These are phyloP conservation scores for Phenganax marumi DNA, from an alignment of 92 coral and sea anemone genomes.

Conservation along the genomic window DNA sequence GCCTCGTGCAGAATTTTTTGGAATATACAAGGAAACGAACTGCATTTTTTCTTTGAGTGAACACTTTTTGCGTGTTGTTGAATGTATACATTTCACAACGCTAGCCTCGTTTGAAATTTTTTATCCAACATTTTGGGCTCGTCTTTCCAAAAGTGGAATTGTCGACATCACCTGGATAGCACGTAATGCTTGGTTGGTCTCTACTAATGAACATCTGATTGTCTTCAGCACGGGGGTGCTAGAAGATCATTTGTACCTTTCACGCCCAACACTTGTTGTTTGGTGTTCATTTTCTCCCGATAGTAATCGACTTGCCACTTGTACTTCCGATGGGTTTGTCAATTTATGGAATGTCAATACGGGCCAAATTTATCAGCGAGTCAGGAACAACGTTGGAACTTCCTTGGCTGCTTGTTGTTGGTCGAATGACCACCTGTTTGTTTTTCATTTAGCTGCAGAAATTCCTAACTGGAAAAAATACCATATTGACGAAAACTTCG, in stretches of 20 bases:
- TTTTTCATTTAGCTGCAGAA: too few relatives aligned
- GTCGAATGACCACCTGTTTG: too few relatives aligned
- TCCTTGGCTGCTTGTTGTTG: too few relatives aligned
- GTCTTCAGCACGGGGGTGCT: not conserved
- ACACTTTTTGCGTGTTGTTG: not conserved
- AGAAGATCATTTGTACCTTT: not conserved
- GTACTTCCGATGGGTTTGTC: slow-evolving; percentile 8
- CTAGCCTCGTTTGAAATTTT: not conserved
- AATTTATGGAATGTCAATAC: too few relatives aligned
- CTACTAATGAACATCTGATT: not conserved
- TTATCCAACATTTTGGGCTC: too few relatives aligned
- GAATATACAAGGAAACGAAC: not conserved
- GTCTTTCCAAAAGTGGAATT: not conserved
- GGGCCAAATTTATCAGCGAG: too few relatives aligned
- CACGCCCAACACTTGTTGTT: not conserved
- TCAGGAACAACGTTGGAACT: too few relatives aligned
- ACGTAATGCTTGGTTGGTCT: not conserved
- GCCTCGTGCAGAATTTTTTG: too few relatives aligned
- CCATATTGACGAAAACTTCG: slow-evolving; percentile 50
- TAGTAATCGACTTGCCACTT: not conserved
- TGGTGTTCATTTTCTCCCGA: slow-evolving; percentile 4
- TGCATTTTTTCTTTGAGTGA: not conserved
- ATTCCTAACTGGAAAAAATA: slow-evolving; percentile 46
- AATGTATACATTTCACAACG: not conserved
- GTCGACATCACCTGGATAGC: not conserved